Percentiles rank a stretch among this genome's conserved stretches.
phyloP scores from a whole-genome alignment of 2,797 vertebrate species.

The Hapalemur alaotrensis region DNA sequence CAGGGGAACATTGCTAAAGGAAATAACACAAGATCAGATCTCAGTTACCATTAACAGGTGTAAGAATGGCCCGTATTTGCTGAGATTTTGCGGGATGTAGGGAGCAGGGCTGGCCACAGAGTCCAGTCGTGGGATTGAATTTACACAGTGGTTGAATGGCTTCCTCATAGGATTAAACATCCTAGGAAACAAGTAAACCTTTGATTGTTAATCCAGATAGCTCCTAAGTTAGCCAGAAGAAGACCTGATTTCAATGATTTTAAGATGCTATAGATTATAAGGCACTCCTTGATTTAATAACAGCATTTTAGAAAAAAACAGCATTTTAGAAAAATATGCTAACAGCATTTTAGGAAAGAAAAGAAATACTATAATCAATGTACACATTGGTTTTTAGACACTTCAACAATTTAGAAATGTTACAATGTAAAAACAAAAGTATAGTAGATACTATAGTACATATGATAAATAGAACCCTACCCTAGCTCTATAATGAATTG shows the following conservation, averaged over 20 bases:
- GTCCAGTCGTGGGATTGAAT: neutral
- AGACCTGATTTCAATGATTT: neutral
- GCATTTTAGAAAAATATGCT: too few relatives aligned
- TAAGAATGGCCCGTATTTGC: neutral
- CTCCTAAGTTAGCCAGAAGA: neutral
- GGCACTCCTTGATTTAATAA: neutral
- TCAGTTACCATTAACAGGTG: neutral
- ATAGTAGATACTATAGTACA: neutral
- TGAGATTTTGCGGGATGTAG: neutral
- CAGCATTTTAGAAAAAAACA: conserved; percentile 19
- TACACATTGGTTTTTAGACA: neutral
- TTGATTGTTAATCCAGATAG: neutral
- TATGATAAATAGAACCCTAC: neutral
- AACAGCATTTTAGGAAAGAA: too few relatives aligned
- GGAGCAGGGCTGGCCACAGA: neutral
- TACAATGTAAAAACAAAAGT: neutral
- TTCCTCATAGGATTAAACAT: neutral
- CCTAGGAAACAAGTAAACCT: neutral
- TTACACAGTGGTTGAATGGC: neutral
- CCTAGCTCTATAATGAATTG: neutral
- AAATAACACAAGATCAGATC: neutral
- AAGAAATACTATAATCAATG: neutral
- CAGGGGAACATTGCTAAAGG: neutral
- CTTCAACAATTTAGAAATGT: conserved; percentile 18
- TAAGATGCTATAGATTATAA: neutral